phyloP scores from a whole-genome alignment of 2,113 vertebrate species.

The Ceuthmochares aereus region DNA sequence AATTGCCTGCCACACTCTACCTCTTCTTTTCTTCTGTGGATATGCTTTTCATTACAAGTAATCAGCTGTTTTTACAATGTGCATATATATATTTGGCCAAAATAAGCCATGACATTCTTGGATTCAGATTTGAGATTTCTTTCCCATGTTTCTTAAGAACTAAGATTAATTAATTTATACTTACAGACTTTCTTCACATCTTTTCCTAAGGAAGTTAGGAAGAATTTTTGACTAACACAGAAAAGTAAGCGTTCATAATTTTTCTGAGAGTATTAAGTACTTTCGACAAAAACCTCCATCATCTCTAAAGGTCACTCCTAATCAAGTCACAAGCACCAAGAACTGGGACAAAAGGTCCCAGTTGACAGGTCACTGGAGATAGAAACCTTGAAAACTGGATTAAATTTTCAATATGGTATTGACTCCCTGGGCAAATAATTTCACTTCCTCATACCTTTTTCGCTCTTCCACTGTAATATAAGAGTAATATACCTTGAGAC shows the following conservation, averaged over 20 bases:
- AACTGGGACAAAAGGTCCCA: neutral
- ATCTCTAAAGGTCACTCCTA: neutral
- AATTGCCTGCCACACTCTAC: neutral
- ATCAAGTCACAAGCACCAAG: neutral
- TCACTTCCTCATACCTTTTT: neutral
- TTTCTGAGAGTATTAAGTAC: neutral
- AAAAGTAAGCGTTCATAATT: neutral
- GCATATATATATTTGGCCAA: neutral
- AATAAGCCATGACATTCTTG: neutral
- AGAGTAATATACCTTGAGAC: neutral
- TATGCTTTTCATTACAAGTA: neutral
- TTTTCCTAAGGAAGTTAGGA: neutral
- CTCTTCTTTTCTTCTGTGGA: neutral
- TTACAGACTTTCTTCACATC: neutral
- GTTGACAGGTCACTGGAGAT: neutral
- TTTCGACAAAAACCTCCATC: neutral
- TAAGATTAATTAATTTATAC: neutral
- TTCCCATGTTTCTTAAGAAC: neutral
- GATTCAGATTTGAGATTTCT: neutral
- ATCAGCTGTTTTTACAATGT: neutral
- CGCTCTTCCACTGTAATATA: neutral
- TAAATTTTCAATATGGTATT: neutral
- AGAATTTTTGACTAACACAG: neutral
- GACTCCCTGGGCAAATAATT: neutral
- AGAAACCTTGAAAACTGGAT: slow-evolving; percentile 13